Percentiles rank a stretch among this genome's conserved stretches.
phyloP scores from a whole-genome alignment of 2,888 invertebrate genomes.

The Epistrophe eligans region DNA sequence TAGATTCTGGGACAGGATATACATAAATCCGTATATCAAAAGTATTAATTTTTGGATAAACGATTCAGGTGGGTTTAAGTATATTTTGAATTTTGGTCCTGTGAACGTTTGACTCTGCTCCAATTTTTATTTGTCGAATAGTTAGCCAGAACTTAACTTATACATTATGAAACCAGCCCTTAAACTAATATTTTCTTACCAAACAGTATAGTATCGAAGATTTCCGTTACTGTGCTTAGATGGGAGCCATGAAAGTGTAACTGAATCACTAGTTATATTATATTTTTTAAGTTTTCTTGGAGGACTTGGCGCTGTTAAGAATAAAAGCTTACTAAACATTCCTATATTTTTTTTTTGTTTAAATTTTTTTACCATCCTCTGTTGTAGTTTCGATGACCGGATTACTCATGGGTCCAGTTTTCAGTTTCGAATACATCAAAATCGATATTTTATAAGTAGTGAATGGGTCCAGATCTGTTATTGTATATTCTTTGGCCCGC shows the following conservation, averaged over 20 bases:
- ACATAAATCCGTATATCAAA: too few species aligned
- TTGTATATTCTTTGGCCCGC: conserved; percentile 83
- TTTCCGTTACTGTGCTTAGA: conserved; percentile 90
- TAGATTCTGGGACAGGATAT: too few species aligned
- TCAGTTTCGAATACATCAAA: conserved; percentile 86
- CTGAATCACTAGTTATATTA: conserved; percentile 86
- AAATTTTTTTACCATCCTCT: conserved; percentile 86
- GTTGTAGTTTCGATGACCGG: conserved; percentile 87
- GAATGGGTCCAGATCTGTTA: conserved; percentile 89
- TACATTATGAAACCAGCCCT: too few species aligned
- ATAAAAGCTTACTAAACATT: conserved; percentile 7
- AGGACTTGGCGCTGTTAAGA: conserved; percentile 84
- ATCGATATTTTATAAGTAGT: conserved; percentile 90
- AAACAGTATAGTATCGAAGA: conserved; percentile 88
- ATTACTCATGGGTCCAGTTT: conserved; percentile 86
- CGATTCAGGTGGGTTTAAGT: too few species aligned
- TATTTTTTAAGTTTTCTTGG: conserved; percentile 85
- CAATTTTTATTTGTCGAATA: too few species aligned
- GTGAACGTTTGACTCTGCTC: too few species aligned
- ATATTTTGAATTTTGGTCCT: too few species aligned
- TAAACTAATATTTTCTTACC: conserved; percentile 81
- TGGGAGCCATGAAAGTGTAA: conserved; percentile 87
- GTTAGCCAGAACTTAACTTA: too few species aligned
- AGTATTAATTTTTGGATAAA: too few species aligned
- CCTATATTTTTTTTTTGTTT: conserved; percentile 22